These are phyloP conservation scores for Microtus richardsoni DNA, from an alignment of 2,113 vertebrate species.

Conservation along the genomic window DNA sequence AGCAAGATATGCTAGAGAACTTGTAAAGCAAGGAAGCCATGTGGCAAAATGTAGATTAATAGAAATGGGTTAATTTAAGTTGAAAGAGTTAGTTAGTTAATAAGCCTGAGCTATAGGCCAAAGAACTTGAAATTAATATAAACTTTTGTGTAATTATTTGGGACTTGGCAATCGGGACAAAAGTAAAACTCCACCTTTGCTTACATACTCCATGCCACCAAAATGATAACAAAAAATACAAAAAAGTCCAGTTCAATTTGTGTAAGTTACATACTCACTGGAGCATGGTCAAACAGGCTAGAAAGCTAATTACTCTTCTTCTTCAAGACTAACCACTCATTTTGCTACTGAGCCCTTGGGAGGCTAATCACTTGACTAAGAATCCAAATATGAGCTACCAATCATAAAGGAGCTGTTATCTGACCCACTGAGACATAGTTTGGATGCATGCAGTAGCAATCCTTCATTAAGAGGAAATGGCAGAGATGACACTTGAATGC, in stretches of 20 bases:
- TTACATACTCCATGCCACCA: no score
- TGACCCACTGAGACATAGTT: neutral
- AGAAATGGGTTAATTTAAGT: no score
- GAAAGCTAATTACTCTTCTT: neutral
- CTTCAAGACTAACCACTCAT: neutral
- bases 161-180: no score
- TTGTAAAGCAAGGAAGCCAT: no score
- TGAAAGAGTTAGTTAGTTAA: no score
- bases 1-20: no score
- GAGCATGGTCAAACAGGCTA: neutral
- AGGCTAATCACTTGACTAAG: neutral
- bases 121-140: no score
- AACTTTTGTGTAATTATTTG: no score
- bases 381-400: neutral
- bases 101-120: no score
- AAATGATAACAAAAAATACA: no score
- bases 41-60: no score
- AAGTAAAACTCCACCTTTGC: no score
- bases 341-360: neutral
- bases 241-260: neutral
- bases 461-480: neutral
- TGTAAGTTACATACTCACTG: neutral
- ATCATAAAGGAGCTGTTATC: neutral
- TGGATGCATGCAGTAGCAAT: neutral
- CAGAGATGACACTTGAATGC: neutral